Base-by-base conservation (phyloP, 2,113 vertebrate genomes). In the Poeciliopsis retropinna region DNA sequence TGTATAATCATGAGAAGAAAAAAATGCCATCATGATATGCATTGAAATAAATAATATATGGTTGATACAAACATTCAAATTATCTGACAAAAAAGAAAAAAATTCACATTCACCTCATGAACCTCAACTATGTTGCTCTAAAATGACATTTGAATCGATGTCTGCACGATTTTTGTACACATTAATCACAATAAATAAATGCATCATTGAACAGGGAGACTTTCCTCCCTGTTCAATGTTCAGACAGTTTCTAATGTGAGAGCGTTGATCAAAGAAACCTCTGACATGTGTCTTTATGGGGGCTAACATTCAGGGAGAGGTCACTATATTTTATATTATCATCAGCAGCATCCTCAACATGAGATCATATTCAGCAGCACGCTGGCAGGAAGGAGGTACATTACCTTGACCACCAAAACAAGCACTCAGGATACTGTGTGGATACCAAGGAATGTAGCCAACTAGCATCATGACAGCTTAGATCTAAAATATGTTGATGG, bases 401-500 rank as follows among this genome's bases (percentile, higher is more conserved):
- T 88, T 90, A 88, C 85, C 85, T 92, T 87, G 87, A 87, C 84
- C 88, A 92, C 90, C 92, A 90, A 90, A 85, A 92, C 92, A 89
- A 86, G 88, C 92, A 91, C 81, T 93, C 85, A 80, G 88, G 89
- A 90, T 91, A 91, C 81, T 85, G 64, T 85, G 78, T 88, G 88
- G 90, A 81, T 83, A 90, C 89, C 86, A 90, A 92, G 93, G 91
- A 94, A 94, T 94, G 94, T 93, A 94, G 92, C 93, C 94, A 92
- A 83, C 85, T 87, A 88, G 84, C 78, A 87, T 60, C 75, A 74
- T 70, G 70, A 51, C 66, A 68, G 64, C 86, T 61, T 30, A 66
- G 3, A 39, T 34, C 51, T 77, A 27, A 34, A 64, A 64, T 60
- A 39, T 68, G 67, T 69, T 41, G 67, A 72, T 39, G 62, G 73